Conservation (phyloP, 2,797 vertebrate genomes). For the Galagoides demidoff region DNA sequence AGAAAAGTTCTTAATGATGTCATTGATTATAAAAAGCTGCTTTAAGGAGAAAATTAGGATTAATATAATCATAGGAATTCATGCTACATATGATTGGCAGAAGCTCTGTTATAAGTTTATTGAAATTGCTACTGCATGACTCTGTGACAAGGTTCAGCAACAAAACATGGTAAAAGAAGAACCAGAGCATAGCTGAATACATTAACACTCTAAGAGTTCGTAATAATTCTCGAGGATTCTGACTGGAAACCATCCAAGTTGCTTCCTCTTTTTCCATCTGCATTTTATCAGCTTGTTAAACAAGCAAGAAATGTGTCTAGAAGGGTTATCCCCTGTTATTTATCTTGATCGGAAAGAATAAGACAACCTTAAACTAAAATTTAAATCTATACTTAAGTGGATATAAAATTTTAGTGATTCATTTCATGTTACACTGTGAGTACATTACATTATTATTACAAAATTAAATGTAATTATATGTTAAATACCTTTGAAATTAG, state of each 20-base stretch:
- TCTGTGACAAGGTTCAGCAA: neutral
- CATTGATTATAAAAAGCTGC: neutral
- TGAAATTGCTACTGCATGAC: neutral
- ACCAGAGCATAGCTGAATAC: neutral
- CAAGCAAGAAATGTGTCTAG: neutral
- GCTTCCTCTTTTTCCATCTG: neutral
- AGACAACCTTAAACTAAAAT: neutral
- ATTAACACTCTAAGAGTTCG: neutral
- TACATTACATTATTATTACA: neutral
- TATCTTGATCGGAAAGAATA: neutral
- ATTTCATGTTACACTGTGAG: neutral
- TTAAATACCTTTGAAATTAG: neutral
- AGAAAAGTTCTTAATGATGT: neutral
- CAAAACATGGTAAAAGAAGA: neutral
- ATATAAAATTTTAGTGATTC: neutral
- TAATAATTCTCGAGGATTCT: neutral
- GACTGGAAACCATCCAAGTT: neutral
- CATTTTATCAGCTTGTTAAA: conserved; percentile 21
- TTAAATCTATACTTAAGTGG: neutral
- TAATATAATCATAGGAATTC: neutral
- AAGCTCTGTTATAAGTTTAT: neutral
- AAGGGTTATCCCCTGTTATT: neutral
- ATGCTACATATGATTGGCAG: neutral
- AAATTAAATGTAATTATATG: neutral
- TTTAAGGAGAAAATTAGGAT: conserved; percentile 18